phyloP scores from a whole-genome alignment of 2,113 vertebrate genomes.

The Lepisosteus oculatus region DNA sequence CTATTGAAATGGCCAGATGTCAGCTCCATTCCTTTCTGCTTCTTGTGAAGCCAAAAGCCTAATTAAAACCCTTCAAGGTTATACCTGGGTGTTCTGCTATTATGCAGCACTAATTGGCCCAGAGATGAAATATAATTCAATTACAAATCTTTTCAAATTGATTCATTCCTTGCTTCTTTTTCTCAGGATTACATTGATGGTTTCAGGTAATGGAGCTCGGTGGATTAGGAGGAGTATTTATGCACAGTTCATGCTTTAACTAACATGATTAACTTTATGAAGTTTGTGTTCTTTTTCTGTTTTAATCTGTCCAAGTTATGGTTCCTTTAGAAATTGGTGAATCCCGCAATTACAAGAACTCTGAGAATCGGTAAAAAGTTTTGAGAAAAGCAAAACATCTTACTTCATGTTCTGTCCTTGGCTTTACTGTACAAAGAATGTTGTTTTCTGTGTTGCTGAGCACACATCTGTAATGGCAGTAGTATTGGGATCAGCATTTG shows the following conservation, averaged over 20 bases:
- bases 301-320: conserved; percentile 63
- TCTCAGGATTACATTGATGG: conserved; percentile 74
- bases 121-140: conserved; percentile 75
- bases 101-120: conserved; percentile 74
- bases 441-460: no score
- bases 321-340: conserved; percentile 40
- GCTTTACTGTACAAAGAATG: no score
- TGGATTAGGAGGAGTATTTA: conserved; percentile 78
- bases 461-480: no score
- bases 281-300: conserved; percentile 84
- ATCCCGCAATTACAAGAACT: conserved; percentile 13
- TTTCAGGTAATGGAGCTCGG: conserved; percentile 78
- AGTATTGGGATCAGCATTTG: no score
- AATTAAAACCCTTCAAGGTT: conserved; percentile 46
- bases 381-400: no score
- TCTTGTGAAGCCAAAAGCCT: conserved; percentile 4
- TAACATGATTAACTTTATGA: conserved; percentile 92
- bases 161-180: conserved; percentile 68
- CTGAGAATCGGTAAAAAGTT: neutral
- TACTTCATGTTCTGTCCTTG: no score
- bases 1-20: conserved; percentile 11
- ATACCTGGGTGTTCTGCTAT: conserved; percentile 60
- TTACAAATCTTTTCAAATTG: conserved; percentile 73
- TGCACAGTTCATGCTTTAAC: conserved; percentile 76
- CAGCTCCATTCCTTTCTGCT: neutral